Evolutionary conservation across 2,888 invertebrate genomes (phyloP).

Genomic region (Mylabris sibirica): DNA sequence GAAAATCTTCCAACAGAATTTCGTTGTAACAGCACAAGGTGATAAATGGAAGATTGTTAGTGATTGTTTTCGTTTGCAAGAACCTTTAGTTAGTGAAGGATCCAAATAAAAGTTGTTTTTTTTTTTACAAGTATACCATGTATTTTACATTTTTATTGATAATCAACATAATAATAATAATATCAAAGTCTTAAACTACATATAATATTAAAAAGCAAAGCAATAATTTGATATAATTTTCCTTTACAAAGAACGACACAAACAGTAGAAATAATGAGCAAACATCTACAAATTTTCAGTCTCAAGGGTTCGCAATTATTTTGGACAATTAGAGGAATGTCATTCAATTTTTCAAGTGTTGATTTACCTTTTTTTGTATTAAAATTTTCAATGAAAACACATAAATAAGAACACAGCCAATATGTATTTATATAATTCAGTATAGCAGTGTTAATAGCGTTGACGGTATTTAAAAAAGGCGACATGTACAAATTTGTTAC

Average conservation of each 20-base stretch:
- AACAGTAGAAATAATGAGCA: constrained; percentile 39
- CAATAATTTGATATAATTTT: constrained; percentile 21
- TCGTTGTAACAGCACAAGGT: constrained; percentile 84
- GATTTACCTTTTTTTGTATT: constrained; percentile 23
- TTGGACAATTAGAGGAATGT: constrained; percentile 43
- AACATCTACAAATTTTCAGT: constrained; percentile 41
- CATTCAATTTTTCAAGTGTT: constrained; percentile 17
- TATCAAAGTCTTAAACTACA: constrained; percentile 46
- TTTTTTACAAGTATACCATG: constrained; percentile 27
- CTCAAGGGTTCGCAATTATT: constrained; percentile 43
- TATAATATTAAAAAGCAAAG: constrained; percentile 39
- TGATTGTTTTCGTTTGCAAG: constrained; percentile 86
- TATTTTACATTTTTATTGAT: constrained; percentile 15
- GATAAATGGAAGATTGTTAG: constrained; percentile 95
- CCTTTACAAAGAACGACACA: constrained; percentile 18
- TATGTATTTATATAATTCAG: constrained; percentile 12
- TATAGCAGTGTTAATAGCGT: constrained; percentile 7
- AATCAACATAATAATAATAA: constrained; percentile 38
- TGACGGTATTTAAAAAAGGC: constrained; percentile 1
- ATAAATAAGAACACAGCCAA: constrained; percentile 32
- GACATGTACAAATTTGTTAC: neutral
- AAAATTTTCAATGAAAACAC: constrained; percentile 8
- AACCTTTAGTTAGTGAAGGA: constrained; percentile 50
- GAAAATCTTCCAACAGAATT: constrained; percentile 83
- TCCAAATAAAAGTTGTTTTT: constrained; percentile 11